These are phyloP conservation scores for Amorpha juglandis DNA, from an alignment of 2,888 invertebrate genomes.

Conservation along the genomic window DNA sequence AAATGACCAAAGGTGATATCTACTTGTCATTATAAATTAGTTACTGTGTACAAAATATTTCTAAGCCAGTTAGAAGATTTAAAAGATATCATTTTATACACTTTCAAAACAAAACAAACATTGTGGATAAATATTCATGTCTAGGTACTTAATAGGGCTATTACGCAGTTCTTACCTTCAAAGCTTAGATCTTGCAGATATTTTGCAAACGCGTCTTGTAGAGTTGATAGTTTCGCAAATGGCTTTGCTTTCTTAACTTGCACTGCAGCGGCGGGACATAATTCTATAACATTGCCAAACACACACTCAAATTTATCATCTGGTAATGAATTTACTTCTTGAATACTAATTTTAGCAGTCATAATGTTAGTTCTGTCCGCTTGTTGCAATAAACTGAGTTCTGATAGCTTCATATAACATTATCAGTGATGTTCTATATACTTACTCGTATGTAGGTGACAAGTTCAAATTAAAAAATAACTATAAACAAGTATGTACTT, in stretches of 20 bases:
- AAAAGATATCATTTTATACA: too few relatives aligned
- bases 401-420: background rate
- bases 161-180: slow-evolving; percentile 69
- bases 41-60: too few relatives aligned
- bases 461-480: too few relatives aligned
- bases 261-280: slow-evolving; percentile 81
- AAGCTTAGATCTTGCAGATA: slow-evolving; percentile 82
- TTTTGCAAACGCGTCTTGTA: slow-evolving; percentile 79
- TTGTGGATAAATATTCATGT: background rate
- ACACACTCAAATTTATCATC: slow-evolving; percentile 81
- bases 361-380: slow-evolving; percentile 28
- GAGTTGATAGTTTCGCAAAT: slow-evolving; percentile 70
- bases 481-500: background rate
- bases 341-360: slow-evolving; percentile 57
- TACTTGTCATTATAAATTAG: too few relatives aligned
- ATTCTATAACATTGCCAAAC: slow-evolving; percentile 87
- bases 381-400: background rate
- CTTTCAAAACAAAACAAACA: too few relatives aligned
- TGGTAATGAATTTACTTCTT: slow-evolving; percentile 81
- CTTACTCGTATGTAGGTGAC: too few relatives aligned
- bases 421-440: background rate
- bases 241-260: slow-evolving; percentile 78
- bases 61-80: too few relatives aligned
- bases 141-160: too few relatives aligned
- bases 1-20: too few relatives aligned